Evolutionary conservation across 2,888 invertebrate genomes (phyloP), one percentile per base, ranked within the genome.

Genomic region (Sarcophaga variegata): DNA sequence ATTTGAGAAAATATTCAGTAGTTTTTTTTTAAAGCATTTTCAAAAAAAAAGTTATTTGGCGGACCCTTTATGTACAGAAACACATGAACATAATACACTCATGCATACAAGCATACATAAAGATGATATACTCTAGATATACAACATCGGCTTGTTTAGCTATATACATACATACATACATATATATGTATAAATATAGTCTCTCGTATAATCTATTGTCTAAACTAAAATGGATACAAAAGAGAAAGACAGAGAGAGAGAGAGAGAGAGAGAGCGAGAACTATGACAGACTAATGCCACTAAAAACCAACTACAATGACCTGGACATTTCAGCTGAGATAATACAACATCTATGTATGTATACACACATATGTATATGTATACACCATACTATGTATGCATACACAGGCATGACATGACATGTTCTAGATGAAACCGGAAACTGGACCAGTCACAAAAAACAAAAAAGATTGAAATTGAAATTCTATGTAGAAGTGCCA

Each of bases 281-380:
- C 14, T 54, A 17, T 54, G 54, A 54, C 54, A 54, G 17, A 54
- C 54, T 14, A 12, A 54, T 17, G 54, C 54, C 54, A 54, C 54
- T 54, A 14, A 78, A 47, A 62, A 63, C 25, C 27, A 59, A 70
- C 60, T 37, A 62, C 78, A 78, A 78, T 70, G 70, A 70, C 69
- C 70, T 78, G 70, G 70, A 70, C 20, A 78, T 63, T 60, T 37
- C 10, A 37, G 37, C 37, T 59, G 10, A 37, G 37, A 37, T 37
- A 37, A 37, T 37, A 37, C 37, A 37, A 37, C 37, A 37, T 37
- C 10, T 37, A 10, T 10, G 10, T 37, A 10, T 37, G 2, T 2
- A 37, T 2, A 37, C 37, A 37, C 8, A 37, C 2, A 37, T 37
- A 8, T 37, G 37, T 37, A 10, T 8, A 37, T 37, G 37, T 37